Conservation (phyloP, 2,888 invertebrate species). For the Ichneumon xanthorius region DNA sequence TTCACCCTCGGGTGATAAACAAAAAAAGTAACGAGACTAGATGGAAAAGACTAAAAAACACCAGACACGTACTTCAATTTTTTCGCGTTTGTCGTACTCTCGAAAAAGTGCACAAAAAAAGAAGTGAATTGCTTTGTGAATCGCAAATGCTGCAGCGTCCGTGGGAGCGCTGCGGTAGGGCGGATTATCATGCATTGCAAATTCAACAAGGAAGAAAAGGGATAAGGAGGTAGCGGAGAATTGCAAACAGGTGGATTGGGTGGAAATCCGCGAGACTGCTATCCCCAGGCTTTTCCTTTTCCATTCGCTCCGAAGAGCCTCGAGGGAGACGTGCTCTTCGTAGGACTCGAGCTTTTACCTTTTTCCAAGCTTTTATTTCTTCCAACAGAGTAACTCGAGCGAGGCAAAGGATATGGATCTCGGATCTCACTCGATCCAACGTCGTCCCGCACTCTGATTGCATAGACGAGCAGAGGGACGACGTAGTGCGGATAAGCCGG, state of each 20-base stretch:
- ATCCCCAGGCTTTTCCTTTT: slow-evolving; percentile 8
- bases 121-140: not conserved
- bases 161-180: not conserved
- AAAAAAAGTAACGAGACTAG: not conserved
- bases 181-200: not conserved
- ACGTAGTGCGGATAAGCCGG: slow-evolving; percentile 12
- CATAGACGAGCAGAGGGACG: slow-evolving; percentile 5
- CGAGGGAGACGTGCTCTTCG: slow-evolving; percentile 3
- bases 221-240: not conserved
- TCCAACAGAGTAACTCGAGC: not conserved
- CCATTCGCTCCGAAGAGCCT: slow-evolving; percentile 4
- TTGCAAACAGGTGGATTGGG: slow-evolving; percentile 41
- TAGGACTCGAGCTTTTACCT: slow-evolving; percentile 24
- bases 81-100: not conserved
- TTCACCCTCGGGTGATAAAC: slow-evolving; percentile 20
- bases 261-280: slow-evolving; percentile 23
- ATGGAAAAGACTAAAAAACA: not conserved
- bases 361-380: not conserved
- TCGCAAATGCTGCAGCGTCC: slow-evolving; percentile 6
- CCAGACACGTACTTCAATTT: not conserved
- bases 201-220: not conserved
- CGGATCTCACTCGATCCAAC: not conserved
- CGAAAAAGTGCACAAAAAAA: not conserved
- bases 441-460: not conserved
- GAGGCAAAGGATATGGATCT: slow-evolving; percentile 2